phyloP scores from a whole-genome alignment of 2,888 invertebrate genomes.

The Ptychoptera contaminata region DNA sequence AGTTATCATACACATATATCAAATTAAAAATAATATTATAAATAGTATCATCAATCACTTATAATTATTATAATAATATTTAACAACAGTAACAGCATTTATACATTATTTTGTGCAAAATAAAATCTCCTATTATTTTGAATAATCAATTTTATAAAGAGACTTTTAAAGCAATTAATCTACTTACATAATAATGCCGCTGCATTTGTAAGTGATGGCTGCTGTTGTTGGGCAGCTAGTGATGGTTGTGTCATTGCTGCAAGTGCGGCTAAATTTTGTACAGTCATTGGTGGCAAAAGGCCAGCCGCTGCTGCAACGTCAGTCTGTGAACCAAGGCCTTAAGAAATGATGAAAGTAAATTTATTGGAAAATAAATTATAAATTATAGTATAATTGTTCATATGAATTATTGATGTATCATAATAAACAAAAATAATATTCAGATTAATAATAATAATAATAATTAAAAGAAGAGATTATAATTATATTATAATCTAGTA shows the following conservation, averaged over 20 bases:
- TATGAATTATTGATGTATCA: too few relatives aligned
- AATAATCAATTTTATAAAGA: not conserved
- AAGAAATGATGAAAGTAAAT: not conserved
- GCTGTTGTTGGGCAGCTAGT: constrained; percentile 22
- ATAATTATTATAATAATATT: too few relatives aligned
- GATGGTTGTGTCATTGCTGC: constrained; percentile 40
- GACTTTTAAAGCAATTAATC: constrained; percentile 1
- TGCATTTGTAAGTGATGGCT: constrained; percentile 19
- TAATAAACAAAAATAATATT: too few relatives aligned
- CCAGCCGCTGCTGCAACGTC: constrained; percentile 32
- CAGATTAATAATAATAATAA: not conserved
- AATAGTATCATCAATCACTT: too few relatives aligned
- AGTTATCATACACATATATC: too few relatives aligned
- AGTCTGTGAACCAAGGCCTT: constrained; percentile 33
- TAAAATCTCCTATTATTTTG: not conserved
- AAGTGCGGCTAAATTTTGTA: constrained; percentile 82
- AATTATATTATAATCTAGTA: not conserved
- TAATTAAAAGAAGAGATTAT: not conserved
- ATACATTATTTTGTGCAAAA: too few relatives aligned
- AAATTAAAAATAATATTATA: too few relatives aligned
- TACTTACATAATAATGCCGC: constrained; percentile 32
- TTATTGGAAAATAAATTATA: not conserved
- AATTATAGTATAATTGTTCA: not conserved
- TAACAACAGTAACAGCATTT: too few relatives aligned
- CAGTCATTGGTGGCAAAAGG: constrained; percentile 60